Evolutionary conservation across 2,888 invertebrate species (phyloP).

Genomic region (Temnothorax ravouxi): DNA sequence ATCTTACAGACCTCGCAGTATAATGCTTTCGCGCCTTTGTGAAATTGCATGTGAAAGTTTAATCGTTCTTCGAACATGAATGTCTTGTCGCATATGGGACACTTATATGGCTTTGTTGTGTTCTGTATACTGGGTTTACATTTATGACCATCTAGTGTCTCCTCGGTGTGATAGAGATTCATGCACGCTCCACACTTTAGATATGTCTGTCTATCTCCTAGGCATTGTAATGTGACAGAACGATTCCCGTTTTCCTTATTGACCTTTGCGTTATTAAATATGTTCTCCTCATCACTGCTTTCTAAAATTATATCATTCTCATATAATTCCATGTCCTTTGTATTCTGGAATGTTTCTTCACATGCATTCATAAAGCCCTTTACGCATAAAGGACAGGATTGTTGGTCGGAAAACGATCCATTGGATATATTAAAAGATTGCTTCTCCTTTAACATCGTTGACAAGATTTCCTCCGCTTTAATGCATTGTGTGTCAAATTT

Average conservation of each 20-base stretch:
- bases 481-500: conserved; percentile 78
- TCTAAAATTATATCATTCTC: conserved; percentile 78
- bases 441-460: conserved; percentile 72
- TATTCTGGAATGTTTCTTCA: conserved; percentile 51
- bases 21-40: conserved; percentile 74
- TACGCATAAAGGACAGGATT: conserved; percentile 78
- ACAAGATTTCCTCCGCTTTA: conserved; percentile 77
- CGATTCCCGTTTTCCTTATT: conserved; percentile 59
- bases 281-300: conserved; percentile 79
- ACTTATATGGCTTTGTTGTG: conserved; percentile 78
- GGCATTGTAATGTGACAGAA: conserved; percentile 69
- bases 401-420: conserved; percentile 28
- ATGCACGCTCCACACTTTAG: conserved; percentile 81
- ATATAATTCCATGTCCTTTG: conserved; percentile 65
- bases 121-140: conserved; percentile 78
- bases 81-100: conserved; percentile 72
- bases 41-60: conserved; percentile 79
- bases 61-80: conserved; percentile 80
- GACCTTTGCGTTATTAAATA: conserved; percentile 61
- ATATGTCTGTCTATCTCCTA: conserved; percentile 75
- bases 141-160: conserved; percentile 77
- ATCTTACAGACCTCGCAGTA: conserved; percentile 79
- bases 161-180: conserved; percentile 80
- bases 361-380: conserved; percentile 75
- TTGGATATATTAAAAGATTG: conserved; percentile 56